Percentiles rank a stretch among this genome's conserved stretches.
phyloP scores from a whole-genome alignment of 2,797 vertebrate genomes.

The Anguilla pacifica region DNA sequence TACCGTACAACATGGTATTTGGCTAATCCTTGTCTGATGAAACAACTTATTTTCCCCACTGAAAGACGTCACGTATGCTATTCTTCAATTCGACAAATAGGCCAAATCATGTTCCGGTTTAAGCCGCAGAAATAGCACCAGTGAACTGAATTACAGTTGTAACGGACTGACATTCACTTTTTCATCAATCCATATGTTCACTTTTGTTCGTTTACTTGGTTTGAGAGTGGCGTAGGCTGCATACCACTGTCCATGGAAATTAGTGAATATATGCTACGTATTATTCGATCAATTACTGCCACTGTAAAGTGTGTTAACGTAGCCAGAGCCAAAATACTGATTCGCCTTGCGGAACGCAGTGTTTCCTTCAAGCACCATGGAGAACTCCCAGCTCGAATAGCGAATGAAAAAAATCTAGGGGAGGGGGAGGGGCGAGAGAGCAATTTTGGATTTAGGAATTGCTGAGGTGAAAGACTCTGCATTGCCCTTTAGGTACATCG shows the following conservation, averaged over 20 bases:
- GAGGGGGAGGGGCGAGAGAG: neutral
- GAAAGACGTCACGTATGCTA: too few relatives aligned
- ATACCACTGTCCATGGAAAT: too few relatives aligned
- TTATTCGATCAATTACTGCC: neutral
- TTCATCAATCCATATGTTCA: neutral
- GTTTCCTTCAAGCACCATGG: slow-evolving; percentile 28
- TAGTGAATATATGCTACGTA: too few relatives aligned
- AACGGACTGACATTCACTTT: neutral
- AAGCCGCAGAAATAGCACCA: neutral
- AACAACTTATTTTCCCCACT: too few relatives aligned
- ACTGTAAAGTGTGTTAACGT: neutral
- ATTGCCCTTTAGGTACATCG: neutral
- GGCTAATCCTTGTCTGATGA: too few relatives aligned
- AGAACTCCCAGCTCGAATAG: slow-evolving; percentile 17
- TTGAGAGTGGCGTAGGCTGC: too few relatives aligned
- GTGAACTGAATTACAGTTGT: neutral
- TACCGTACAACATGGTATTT: neutral
- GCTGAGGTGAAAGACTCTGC: neutral
- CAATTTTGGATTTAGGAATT: neutral
- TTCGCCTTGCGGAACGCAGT: neutral
- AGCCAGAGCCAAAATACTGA: neutral
- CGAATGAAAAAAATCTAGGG: neutral
- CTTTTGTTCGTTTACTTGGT: neutral
- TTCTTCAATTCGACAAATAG: neutral
- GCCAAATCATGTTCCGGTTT: neutral